phyloP scores from a whole-genome alignment of 1,140 invertebrate species.

The Eriosoma lanigerum region DNA sequence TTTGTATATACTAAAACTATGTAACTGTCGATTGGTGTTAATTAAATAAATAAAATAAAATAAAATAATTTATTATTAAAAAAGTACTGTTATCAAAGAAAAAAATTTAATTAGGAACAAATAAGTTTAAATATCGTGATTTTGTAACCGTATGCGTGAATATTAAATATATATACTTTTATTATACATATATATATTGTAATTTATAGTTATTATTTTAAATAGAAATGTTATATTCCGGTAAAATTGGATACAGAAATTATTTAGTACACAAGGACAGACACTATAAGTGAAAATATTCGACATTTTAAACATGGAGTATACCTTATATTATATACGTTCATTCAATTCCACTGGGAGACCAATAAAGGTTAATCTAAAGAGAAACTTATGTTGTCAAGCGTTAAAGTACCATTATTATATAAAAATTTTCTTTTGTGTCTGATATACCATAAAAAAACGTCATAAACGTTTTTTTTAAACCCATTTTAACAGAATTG shows the following conservation, averaged over 20 bases:
- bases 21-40: no score
- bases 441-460: not conserved
- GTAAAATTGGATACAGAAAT: not conserved
- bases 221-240: no score
- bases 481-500: not conserved
- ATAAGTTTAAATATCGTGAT: no score
- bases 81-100: no score
- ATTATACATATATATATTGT: no score
- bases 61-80: no score
- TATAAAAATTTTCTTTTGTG: slow-evolving; percentile 6
- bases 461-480: slow-evolving; percentile 12
- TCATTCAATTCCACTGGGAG: not conserved
- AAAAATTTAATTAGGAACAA: no score
- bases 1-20: no score
- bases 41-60: no score
- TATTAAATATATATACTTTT: no score
- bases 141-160: no score
- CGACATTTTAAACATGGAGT: not conserved
- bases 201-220: no score
- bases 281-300: not conserved
- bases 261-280: not conserved
- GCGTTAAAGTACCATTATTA: slow-evolving; percentile 23
- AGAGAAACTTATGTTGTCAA: slow-evolving; percentile 10
- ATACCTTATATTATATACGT: not conserved
- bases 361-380: slow-evolving; percentile 22